Evolutionary conservation across 2,797 vertebrate species (phyloP).

Genomic region (Rousettus madagascariensis): DNA sequence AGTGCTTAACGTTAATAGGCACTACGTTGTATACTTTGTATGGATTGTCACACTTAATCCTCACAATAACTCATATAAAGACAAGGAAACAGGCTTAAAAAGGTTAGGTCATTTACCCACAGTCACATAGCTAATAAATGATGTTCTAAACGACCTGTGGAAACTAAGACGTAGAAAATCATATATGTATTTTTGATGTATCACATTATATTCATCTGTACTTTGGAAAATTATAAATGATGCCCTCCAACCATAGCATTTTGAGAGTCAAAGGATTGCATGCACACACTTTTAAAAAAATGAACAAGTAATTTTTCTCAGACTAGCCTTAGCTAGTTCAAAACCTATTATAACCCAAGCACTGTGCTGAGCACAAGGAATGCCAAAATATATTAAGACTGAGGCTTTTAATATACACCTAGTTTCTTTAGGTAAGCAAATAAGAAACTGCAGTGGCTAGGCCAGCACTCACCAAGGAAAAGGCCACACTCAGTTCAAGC

Average conservation of each 20-base stretch:
- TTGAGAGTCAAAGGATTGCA: background rate
- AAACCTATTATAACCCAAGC: background rate
- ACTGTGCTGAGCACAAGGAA: background rate
- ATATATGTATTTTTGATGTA: background rate
- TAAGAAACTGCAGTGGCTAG: background rate
- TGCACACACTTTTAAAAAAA: background rate
- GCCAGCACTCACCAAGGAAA: background rate
- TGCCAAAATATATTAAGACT: background rate
- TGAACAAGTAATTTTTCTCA: background rate
- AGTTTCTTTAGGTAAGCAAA: background rate
- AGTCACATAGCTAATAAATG: background rate
- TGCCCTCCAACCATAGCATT: background rate
- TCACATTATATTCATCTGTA: background rate
- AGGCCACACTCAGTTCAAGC: background rate
- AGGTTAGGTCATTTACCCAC: background rate
- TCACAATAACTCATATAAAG: conserved; percentile 24
- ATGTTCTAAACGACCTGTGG: background rate
- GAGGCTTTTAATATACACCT: background rate
- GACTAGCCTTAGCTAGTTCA: background rate
- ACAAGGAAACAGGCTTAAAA: background rate
- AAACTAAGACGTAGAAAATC: background rate
- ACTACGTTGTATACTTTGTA: background rate
- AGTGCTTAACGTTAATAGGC: background rate
- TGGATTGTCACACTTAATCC: background rate
- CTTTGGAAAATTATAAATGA: background rate